Evolutionary conservation across 1,140 invertebrate species (phyloP), one percentile per base, ranked within the genome.

Genomic region (Drosophila eugracilis): DNA sequence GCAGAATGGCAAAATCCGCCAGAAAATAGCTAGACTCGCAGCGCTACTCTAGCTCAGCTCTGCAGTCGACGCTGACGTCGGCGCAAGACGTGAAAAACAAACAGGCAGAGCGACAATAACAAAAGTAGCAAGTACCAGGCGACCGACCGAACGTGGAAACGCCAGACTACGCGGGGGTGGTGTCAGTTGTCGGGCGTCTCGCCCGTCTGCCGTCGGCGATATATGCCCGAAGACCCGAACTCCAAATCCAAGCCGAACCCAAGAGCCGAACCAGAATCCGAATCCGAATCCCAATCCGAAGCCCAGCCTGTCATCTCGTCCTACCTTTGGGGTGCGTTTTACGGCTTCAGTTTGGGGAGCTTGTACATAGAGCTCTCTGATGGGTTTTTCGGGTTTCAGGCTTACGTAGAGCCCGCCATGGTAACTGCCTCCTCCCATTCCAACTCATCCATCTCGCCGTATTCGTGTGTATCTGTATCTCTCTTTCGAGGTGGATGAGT

Each of bases 311-410:
- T 53, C 67, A 72, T 73, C 66, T 55, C 50, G 58, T 37, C 73
- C 77, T 79, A 85, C 78, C 78, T 86, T 86, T 86, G 81, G 81
- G 81, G 81, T 85, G 79, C 26, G 70, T 77, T 81, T 66, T 63
- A 60, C 54, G 59, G 62, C 53, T 62, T 48, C 47, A 62, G 63
- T 17, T 24, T 60, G 54, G 66, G 45, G 37, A 28, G 45, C 19
- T 39, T 73, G 57, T 73, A 63, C 36, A 73, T 73, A 63, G 45
- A 72, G 26, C 39, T 48, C 55, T 73, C 42, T n/a, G 69, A 73
- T 73, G 70, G 70, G 69, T 62, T 62, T 69, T 63, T 55, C 41
- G 69, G 65, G 30, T 62, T 57, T 52, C 36, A 48, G 70, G 69
- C 55, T 53, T 73, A 67, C 70, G 70, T 73, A 73, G 58, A 48